phyloP scores from a whole-genome alignment of 2,888 invertebrate species.

The Stratiomys singularior region DNA sequence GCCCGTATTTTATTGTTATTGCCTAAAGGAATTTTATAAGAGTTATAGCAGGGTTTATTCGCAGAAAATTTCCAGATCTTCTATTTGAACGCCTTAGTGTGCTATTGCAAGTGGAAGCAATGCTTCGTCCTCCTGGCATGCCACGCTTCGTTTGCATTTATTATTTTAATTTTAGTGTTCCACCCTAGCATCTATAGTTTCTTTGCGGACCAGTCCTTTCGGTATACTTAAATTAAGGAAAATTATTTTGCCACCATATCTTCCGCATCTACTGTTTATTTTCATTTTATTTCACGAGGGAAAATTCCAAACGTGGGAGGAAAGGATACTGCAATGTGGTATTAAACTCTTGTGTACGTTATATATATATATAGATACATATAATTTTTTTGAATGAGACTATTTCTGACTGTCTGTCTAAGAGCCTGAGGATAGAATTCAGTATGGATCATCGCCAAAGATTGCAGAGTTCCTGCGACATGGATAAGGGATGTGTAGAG shows the following conservation, averaged over 20 bases:
- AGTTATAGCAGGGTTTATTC: slow-evolving; percentile 50
- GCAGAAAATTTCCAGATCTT: slow-evolving; percentile 37
- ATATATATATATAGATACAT: too few species aligned
- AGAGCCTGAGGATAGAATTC: background rate
- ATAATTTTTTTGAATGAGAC: background rate
- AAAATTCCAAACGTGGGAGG: too few species aligned
- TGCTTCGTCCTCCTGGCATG: background rate
- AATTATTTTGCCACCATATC: slow-evolving; percentile 47
- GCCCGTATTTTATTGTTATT: slow-evolving; percentile 48
- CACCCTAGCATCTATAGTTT: slow-evolving; percentile 35
- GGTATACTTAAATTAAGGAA: slow-evolving; percentile 48
- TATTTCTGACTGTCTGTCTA: slow-evolving; percentile 9
- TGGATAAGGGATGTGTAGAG: too few species aligned
- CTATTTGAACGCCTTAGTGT: slow-evolving; percentile 4
- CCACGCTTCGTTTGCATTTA: slow-evolving; percentile 48
- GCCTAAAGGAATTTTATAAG: slow-evolving; percentile 50
- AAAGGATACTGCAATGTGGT: background rate
- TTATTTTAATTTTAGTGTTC: slow-evolving; percentile 50
- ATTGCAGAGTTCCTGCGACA: too few species aligned
- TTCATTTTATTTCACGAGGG: background rate
- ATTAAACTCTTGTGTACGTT: background rate
- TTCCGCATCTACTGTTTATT: slow-evolving; percentile 30
- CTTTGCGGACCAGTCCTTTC: slow-evolving; percentile 28
- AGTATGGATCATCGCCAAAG: background rate
- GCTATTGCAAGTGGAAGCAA: background rate